Evolutionary conservation across 2,797 vertebrate species (phyloP), one percentile per base, ranked within the genome.

Genomic region (Sebastes jordani): DNA sequence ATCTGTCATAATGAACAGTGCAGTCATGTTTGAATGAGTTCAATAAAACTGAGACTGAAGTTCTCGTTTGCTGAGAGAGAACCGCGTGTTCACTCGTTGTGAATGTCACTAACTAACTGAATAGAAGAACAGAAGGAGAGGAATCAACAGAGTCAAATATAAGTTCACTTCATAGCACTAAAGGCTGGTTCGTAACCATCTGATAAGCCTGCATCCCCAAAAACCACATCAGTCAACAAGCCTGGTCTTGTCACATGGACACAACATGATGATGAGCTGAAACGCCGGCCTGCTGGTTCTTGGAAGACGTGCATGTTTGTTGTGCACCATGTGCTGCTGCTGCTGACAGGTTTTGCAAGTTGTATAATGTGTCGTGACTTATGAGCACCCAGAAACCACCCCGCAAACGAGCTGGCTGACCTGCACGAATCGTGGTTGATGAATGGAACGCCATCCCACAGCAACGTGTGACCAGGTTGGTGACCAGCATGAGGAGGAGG

Each of bases 291-390:
- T 20, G 55, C 46, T 70, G 65, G 13, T 89, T 88, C 84, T 66
- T 59, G 69, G 78, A 88, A 88, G 42, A 76, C 13, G 54, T 36
- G 36, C 16, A 63, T n/a, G 13, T 55, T 79, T 0, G 23, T 42
- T 81, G 56, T 68, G 54, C 64, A 49, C 16, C 46, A 20, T 20
- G 46, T 49, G 80, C 63, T 59, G 29, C 78, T 61, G 29, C 78
- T 78, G 70, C 58, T 77, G 52, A 85, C 81, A 78, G 85, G 75
- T 81, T 88, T 76, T 83, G 71, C 60, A 68, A 72, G 81, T 75
- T 79, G 76, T 78, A 81, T 69, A 82, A 62, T 8, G 49, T 74
- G 64, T 83, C 59, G 46, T 84, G 60, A 87, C 72, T 77, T 89
- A 76, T 66, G 61, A 76, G 67, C n/a, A 29, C 11, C 16, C 25